Conservation (phyloP, 2,113 vertebrate species). For the Motacilla tschutschensis region DNA sequence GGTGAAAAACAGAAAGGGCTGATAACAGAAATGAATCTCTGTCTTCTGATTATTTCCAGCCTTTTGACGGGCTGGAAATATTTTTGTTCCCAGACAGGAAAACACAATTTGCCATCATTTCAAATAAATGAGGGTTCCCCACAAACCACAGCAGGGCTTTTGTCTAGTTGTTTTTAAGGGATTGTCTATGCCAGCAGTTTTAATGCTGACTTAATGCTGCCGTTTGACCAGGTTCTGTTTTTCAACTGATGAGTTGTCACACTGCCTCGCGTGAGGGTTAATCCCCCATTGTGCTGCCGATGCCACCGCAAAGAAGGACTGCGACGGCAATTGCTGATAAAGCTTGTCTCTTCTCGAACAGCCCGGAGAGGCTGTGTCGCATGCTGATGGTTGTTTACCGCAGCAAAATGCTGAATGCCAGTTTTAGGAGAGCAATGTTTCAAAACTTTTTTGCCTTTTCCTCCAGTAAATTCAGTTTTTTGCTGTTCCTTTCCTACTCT, state of each 20-base stretch:
- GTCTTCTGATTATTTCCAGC: background rate
- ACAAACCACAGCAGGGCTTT: conserved; percentile 19
- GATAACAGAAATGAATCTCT: background rate
- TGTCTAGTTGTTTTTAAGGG: conserved; percentile 14
- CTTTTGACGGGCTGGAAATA: background rate
- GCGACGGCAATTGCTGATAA: conserved; percentile 61
- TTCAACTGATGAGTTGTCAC: conserved; percentile 36
- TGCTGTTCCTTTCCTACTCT: background rate
- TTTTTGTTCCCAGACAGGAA: background rate
- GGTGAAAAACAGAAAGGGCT: background rate
- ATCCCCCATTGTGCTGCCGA: conserved; percentile 62
- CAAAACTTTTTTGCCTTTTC: conserved; percentile 24
- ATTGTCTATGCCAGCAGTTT: background rate
- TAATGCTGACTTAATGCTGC: conserved; percentile 19
- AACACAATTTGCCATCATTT: background rate
- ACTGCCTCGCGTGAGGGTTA: conserved; percentile 32
- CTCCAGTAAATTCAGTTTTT: background rate
- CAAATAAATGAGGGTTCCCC: conserved; percentile 29
- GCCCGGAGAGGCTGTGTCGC: conserved; percentile 39
- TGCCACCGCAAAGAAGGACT: conserved; percentile 44
- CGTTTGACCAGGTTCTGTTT: conserved; percentile 43
- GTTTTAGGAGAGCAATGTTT: background rate
- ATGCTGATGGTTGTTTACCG: conserved; percentile 47
- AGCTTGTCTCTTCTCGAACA: conserved; percentile 68
- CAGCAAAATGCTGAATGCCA: conserved; percentile 50